Evolutionary conservation across 2,888 invertebrate species (phyloP).

Genomic region (Tetropium fuscum): DNA sequence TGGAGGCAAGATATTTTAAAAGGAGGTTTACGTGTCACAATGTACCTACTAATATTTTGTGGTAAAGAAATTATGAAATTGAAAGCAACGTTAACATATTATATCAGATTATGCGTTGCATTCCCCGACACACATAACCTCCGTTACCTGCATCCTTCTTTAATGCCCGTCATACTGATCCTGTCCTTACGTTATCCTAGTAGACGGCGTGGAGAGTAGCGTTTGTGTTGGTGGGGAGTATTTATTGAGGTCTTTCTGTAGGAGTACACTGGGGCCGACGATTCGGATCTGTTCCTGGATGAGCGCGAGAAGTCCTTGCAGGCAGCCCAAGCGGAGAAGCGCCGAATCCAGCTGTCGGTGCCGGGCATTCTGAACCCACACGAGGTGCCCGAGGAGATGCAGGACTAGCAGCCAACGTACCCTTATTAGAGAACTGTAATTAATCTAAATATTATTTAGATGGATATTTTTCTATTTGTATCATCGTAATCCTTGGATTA

Average conservation of each 20-base stretch:
- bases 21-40: too few species aligned
- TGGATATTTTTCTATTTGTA: conserved; percentile 62
- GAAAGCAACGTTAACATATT: too few species aligned
- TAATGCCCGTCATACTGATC: not conserved
- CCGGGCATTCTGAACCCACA: conserved; percentile 97
- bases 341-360: conserved; percentile 91
- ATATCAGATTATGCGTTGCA: too few species aligned
- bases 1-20: too few species aligned
- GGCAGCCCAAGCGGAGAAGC: conserved; percentile 93
- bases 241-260: too few species aligned
- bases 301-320: conserved; percentile 93
- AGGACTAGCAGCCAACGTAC: conserved; percentile 73
- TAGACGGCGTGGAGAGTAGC: too few species aligned
- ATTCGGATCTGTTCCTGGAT: conserved; percentile 96
- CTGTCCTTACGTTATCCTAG: conserved; percentile 13
- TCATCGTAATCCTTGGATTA: conserved; percentile 48
- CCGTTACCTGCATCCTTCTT: too few species aligned
- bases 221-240: too few species aligned
- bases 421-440: conserved; percentile 43
- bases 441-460: conserved; percentile 56
- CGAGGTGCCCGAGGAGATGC: conserved; percentile 96
- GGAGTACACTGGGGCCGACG: conserved; percentile 99
- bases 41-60: too few species aligned
- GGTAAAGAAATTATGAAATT: too few species aligned
- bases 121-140: too few species aligned